Base-by-base conservation (phyloP, 2,113 vertebrate species). In the Sphyrna mokarran region DNA sequence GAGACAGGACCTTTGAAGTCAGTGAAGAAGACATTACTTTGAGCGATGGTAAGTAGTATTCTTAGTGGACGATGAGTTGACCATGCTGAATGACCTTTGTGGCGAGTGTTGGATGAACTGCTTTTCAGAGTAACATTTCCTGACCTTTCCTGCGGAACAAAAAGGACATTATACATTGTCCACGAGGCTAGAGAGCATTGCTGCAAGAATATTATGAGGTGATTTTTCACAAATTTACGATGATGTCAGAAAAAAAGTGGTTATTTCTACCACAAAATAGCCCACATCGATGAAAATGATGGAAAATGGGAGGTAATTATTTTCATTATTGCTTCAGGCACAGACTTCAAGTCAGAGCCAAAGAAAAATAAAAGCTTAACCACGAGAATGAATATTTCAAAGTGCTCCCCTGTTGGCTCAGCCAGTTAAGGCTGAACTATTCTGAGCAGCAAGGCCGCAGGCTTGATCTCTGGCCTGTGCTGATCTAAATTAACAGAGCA, bases 301-400 rank as follows among this genome's bases (percentile, higher is more conserved):
- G 43, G 94, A 72, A 95, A 54, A 95, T 72, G 69, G 69, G 69
- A 95, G 94, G 16, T 54, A 95, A 95, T 95, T 76, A 72, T 95
- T 95, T 72, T 95, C 69, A 76, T 72, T 95, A 70, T 14, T 69
- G 40, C 94, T 43, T 70, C 43, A 48, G 43, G 43, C 68, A 76
- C 68, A 95, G 69, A 48, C 69, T 95, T 70, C 40, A 48, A 93
- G 66, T 43, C 69, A 22, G 72, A 95, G 72, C n/a, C 40, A 95
- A 72, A 95, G 63, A 54, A 43, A 54, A 54, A 95, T 66, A 66
- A 93, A 93, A 43, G 33, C n/a, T 93, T 66, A 37, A 93, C 14
- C n/a, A 37, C 61, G 5, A 16, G 16, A n/a, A 37, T 93, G 89
- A 23, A 20, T 93, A 66, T 63, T 37, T 22, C 22, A 66, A 37